phyloP scores from a whole-genome alignment of 2,113 vertebrate species.

The Loxodonta africana region DNA sequence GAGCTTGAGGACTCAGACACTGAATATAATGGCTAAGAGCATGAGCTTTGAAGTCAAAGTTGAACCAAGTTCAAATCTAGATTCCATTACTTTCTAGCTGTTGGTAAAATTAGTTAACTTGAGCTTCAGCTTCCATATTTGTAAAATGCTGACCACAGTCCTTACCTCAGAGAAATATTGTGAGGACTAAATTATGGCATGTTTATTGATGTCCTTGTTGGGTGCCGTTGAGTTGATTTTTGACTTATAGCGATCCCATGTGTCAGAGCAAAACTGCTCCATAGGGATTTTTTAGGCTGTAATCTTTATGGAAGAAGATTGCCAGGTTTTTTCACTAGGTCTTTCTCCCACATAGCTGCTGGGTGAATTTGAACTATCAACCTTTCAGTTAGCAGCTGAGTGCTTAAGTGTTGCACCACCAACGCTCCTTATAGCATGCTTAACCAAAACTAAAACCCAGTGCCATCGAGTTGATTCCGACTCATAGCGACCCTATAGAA shows the following conservation, averaged over 20 bases:
- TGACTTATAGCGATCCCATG: neutral
- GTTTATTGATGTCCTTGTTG: neutral
- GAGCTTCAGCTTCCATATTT: neutral
- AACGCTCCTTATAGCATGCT: too few relatives aligned
- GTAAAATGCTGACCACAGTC: neutral
- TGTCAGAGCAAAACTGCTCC: neutral
- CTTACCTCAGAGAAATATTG: accelerated
- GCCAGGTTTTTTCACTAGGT: neutral
- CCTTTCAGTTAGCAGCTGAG: neutral
- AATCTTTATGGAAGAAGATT: neutral
- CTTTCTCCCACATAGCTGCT: neutral
- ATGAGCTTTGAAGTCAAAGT: neutral
- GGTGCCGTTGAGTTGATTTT: neutral
- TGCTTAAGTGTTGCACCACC: too few relatives aligned
- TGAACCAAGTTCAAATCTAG: neutral
- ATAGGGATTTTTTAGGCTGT: neutral
- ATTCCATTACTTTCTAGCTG: neutral
- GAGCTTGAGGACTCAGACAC: neutral
- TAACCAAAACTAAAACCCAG: too few relatives aligned
- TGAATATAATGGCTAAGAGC: neutral
- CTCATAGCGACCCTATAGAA: too few relatives aligned
- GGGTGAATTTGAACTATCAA: neutral
- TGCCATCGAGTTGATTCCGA: too few relatives aligned
- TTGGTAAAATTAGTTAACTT: neutral
- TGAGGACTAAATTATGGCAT: accelerated